Conservation (phyloP, 2,113 vertebrate genomes). For the Megatriorchis doriae region DNA sequence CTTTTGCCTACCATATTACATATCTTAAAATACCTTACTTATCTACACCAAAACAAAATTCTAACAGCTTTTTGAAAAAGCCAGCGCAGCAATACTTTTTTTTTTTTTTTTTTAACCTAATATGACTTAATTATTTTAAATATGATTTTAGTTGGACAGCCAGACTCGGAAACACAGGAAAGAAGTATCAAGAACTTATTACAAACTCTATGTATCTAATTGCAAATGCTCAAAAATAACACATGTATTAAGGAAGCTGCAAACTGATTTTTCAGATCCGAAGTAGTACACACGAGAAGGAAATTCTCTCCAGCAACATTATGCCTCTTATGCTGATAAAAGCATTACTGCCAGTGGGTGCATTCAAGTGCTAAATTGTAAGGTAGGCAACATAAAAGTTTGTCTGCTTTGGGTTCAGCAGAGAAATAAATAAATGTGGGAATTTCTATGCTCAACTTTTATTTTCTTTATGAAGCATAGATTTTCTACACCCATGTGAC, state of each 20-base stretch:
- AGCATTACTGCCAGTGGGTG: background rate
- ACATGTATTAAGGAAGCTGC: background rate
- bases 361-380: background rate
- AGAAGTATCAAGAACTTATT: background rate
- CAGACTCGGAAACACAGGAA: background rate
- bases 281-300: background rate
- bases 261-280: background rate
- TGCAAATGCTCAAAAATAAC: background rate
- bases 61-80: background rate
- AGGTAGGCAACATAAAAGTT: background rate
- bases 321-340: background rate
- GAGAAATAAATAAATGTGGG: background rate
- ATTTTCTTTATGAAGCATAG: background rate
- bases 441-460: background rate
- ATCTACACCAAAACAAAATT: background rate
- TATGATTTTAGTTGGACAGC: background rate
- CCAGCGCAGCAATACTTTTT: background rate
- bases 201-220: accelerated
- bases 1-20: background rate
- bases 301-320: background rate
- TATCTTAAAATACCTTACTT: background rate
- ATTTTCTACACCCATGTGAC: background rate
- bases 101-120: background rate
- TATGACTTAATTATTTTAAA: background rate
- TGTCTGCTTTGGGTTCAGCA: background rate